Evolutionary conservation across 2,888 invertebrate genomes (phyloP).

Genomic region (Chrysolina americana): DNA sequence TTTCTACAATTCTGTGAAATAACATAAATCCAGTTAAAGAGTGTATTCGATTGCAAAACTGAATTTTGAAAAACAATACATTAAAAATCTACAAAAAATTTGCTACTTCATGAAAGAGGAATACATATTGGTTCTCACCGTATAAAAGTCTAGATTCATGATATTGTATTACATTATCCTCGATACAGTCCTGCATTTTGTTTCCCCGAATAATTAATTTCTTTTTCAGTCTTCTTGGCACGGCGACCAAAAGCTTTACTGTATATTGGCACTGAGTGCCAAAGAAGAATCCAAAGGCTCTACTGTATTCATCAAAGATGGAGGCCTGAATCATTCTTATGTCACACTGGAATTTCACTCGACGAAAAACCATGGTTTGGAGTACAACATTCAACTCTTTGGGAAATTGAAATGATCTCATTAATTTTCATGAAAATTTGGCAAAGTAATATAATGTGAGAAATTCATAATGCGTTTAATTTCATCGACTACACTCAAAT

Average conservation of each 20-base stretch:
- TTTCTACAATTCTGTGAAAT: too few relatives aligned
- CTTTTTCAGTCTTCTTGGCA: conserved; percentile 38
- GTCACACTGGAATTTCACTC: conserved; percentile 41
- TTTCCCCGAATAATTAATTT: neutral
- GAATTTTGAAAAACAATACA: too few relatives aligned
- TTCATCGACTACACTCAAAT: neutral
- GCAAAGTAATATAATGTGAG: neutral
- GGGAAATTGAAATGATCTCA: neutral
- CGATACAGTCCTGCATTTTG: neutral
- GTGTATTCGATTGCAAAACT: too few relatives aligned
- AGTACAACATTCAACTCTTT: conserved; percentile 40
- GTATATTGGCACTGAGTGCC: conserved; percentile 39
- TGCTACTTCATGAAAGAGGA: too few relatives aligned
- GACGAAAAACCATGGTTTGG: conserved; percentile 36
- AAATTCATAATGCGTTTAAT: neutral
- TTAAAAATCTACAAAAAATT: too few relatives aligned
- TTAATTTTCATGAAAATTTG: neutral
- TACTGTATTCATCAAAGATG: conserved; percentile 36
- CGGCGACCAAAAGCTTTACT: conserved; percentile 42
- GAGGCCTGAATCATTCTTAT: conserved; percentile 38
- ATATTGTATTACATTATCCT: neutral
- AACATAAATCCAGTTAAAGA: too few relatives aligned
- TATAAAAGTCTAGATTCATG: too few relatives aligned
- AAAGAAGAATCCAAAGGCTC: conserved; percentile 36
- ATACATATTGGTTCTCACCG: too few relatives aligned